Conservation (phyloP, 2,888 invertebrate genomes). For the Nemotelus pantherinus region DNA sequence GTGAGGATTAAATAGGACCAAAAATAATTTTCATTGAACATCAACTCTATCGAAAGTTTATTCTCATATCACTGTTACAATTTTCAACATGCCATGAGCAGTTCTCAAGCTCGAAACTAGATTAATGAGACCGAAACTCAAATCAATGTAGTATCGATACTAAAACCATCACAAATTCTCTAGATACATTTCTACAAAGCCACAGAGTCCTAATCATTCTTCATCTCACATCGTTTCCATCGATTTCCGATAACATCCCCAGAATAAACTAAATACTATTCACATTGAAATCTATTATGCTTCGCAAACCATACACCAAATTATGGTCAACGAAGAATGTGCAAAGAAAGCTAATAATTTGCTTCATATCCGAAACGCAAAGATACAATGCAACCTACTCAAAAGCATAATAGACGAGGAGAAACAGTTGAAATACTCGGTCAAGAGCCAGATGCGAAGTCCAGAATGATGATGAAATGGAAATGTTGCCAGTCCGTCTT, state of each 20-base stretch:
- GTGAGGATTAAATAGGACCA: too few relatives aligned
- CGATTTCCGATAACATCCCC: neutral
- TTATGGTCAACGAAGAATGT: conserved; percentile 10
- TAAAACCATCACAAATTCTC: too few relatives aligned
- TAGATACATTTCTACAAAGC: too few relatives aligned
- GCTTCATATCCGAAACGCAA: conserved; percentile 30
- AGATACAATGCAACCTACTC: conserved; percentile 25
- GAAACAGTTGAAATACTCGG: neutral
- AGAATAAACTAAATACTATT: conserved; percentile 32
- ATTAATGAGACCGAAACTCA: too few relatives aligned
- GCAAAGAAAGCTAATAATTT: conserved; percentile 25
- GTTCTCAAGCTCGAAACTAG: too few relatives aligned
- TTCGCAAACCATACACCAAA: conserved; percentile 9
- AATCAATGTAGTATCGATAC: too few relatives aligned
- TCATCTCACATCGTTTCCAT: neutral
- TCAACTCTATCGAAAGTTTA: too few relatives aligned
- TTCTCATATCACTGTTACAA: too few relatives aligned
- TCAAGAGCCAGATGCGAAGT: neutral
- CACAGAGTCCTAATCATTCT: neutral
- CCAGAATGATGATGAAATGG: too few relatives aligned
- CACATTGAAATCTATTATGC: conserved; percentile 34
- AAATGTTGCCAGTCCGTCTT: too few relatives aligned
- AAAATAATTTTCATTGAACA: too few relatives aligned
- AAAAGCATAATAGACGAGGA: neutral
- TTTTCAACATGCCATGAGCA: too few relatives aligned